A percentile compares a stretch with the other conserved stretches of the same genome.
Conservation (phyloP, 2,888 invertebrate genomes). For the Trichopoda pennipes region DNA sequence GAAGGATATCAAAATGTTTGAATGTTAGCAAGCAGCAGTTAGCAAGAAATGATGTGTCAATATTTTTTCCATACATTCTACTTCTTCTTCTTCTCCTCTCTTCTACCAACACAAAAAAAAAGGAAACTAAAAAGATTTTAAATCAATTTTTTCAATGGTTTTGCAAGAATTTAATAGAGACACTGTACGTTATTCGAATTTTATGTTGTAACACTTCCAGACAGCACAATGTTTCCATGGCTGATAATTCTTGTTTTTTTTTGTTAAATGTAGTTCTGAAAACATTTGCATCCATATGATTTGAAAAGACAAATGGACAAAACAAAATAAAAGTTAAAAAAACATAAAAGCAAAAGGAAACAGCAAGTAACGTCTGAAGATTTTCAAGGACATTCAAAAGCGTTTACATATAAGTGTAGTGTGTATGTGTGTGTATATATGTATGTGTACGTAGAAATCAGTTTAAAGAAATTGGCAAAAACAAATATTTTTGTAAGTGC, state of each 20-base stretch:
- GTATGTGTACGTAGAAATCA: background rate
- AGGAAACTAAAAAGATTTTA: constrained; percentile 15
- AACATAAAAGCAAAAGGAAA: constrained; percentile 35
- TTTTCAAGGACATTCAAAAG: constrained; percentile 65
- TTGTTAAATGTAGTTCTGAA: constrained; percentile 9
- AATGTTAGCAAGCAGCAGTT: constrained; percentile 18
- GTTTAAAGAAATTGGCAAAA: constrained; percentile 2
- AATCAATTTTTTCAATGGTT: constrained; percentile 29
- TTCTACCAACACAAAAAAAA: too few species aligned
- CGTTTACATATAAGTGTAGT: background rate
- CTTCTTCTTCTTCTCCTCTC: background rate
- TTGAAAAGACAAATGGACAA: constrained; percentile 48
- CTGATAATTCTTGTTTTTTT: constrained; percentile 8
- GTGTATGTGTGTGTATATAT: background rate
- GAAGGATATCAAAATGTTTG: constrained; percentile 14
- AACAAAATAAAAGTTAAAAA: background rate
- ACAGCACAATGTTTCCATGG: constrained; percentile 31
- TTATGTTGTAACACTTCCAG: constrained; percentile 60
- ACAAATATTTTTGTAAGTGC: constrained; percentile 44
- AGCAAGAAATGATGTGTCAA: constrained; percentile 64
- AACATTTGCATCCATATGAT: constrained; percentile 41
- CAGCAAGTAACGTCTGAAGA: constrained; percentile 60
- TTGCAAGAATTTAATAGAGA: constrained; percentile 9
- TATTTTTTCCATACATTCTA: constrained; percentile 49
- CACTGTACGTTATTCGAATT: constrained; percentile 47